These are phyloP conservation scores for Macrotis lagotis DNA, from an alignment of 2,113 vertebrate species.

Conservation along the genomic window DNA sequence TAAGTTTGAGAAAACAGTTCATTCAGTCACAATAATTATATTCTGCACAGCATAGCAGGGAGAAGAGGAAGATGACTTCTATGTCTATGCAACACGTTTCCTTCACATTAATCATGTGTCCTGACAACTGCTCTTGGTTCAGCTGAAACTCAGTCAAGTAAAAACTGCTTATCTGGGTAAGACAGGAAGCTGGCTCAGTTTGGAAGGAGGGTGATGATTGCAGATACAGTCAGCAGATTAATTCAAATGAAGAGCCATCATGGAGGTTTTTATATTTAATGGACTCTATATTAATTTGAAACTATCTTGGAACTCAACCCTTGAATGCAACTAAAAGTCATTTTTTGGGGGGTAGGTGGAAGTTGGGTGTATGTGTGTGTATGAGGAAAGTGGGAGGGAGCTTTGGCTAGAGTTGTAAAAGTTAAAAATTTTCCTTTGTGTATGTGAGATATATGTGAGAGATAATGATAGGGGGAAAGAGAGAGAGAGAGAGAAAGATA, in stretches of 20 bases:
- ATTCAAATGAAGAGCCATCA: neutral
- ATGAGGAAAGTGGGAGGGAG: neutral
- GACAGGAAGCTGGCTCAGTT: slow-evolving; percentile 19
- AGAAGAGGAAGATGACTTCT: neutral
- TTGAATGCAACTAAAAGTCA: neutral
- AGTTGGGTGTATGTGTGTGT: too few relatives aligned
- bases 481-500: neutral
- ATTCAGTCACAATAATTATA: neutral
- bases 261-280: neutral
- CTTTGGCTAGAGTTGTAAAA: neutral
- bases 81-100: accelerated
- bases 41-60: neutral
- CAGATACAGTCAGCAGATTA: slow-evolving; percentile 7
- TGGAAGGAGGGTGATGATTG: neutral
- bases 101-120: neutral
- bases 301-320: neutral
- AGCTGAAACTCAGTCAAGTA: neutral
- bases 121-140: slow-evolving; percentile 15
- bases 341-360: neutral
- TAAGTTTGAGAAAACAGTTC: neutral
- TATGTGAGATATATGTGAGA: neutral
- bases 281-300: neutral
- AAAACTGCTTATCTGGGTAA: slow-evolving; percentile 47
- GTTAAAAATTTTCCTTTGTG: neutral
- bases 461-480: neutral